Evolutionary conservation across 2,888 invertebrate species (phyloP).

Genomic region (Leistus spinibarbis): DNA sequence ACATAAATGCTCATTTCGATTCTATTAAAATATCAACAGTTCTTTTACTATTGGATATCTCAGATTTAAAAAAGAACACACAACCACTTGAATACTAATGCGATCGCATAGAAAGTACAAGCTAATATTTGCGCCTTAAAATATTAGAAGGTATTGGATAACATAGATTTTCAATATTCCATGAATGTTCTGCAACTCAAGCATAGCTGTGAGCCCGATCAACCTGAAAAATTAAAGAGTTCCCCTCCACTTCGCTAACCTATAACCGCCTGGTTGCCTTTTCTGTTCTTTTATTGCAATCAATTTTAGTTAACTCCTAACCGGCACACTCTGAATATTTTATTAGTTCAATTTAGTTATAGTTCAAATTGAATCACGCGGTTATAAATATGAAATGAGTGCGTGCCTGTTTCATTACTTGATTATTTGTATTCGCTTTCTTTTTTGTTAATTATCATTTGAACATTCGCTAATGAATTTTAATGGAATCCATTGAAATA

Average conservation of each 20-base stretch:
- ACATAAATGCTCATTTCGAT: no score
- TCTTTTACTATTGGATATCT: no score
- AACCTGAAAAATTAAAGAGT: not conserved
- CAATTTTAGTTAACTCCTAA: not conserved
- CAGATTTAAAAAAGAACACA: no score
- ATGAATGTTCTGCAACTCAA: no score
- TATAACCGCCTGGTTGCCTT: not conserved
- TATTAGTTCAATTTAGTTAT: not conserved
- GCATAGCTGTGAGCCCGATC: not conserved
- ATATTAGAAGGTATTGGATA: no score
- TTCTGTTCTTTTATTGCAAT: not conserved
- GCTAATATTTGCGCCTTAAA: no score
- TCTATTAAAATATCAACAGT: no score
- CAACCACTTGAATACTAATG: no score
- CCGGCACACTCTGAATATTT: not conserved
- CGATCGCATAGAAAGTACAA: no score
- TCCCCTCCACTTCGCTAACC: not conserved
- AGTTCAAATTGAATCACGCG: not conserved
- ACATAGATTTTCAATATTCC: no score
- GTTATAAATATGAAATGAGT: not conserved
- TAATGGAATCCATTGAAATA: not conserved
- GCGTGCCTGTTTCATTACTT: not conserved
- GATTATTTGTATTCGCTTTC: not conserved
- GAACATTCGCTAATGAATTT: not conserved
- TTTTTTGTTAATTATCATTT: not conserved